Percentiles rank a stretch among this genome's conserved stretches.
These are phyloP conservation scores for Parasteatoda tepidariorum DNA, from an alignment of 1,140 invertebrate species.

Conservation along the genomic window DNA sequence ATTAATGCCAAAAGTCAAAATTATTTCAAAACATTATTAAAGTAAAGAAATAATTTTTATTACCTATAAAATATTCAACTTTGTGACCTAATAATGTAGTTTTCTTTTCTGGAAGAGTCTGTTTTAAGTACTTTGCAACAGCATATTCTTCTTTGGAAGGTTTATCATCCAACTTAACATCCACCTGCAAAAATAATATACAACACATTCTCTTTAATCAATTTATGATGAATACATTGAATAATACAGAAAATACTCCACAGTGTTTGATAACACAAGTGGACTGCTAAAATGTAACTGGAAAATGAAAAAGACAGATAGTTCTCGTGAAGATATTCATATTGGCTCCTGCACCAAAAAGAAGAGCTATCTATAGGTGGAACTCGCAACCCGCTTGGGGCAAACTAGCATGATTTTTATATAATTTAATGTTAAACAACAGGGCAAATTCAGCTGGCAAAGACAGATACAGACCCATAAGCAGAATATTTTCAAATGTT, in stretches of 20 bases:
- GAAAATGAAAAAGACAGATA: neutral
- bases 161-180: slow-evolving; percentile 74
- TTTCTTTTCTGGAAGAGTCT: slow-evolving; percentile 92
- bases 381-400: too few relatives aligned
- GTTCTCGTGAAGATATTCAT: neutral
- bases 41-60: too few relatives aligned
- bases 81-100: slow-evolving; percentile 95
- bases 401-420: too few relatives aligned
- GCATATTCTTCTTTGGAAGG: slow-evolving; percentile 92
- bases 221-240: neutral
- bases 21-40: too few relatives aligned
- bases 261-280: neutral
- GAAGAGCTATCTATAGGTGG: neutral
- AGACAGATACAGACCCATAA: too few relatives aligned
- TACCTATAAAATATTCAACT: slow-evolving; percentile 96
- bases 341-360: neutral
- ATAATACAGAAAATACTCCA: neutral
- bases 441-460: too few relatives aligned
- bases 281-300: neutral
- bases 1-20: too few relatives aligned
- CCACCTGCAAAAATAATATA: slow-evolving; percentile 73
- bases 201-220: neutral
- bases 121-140: slow-evolving; percentile 92
- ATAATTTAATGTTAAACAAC: too few relatives aligned
- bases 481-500: too few relatives aligned